A percentile compares a stretch with the other conserved stretches of the same genome.
Conservation (phyloP, 2,797 vertebrate species). For the Neopelma chrysocephalum region DNA sequence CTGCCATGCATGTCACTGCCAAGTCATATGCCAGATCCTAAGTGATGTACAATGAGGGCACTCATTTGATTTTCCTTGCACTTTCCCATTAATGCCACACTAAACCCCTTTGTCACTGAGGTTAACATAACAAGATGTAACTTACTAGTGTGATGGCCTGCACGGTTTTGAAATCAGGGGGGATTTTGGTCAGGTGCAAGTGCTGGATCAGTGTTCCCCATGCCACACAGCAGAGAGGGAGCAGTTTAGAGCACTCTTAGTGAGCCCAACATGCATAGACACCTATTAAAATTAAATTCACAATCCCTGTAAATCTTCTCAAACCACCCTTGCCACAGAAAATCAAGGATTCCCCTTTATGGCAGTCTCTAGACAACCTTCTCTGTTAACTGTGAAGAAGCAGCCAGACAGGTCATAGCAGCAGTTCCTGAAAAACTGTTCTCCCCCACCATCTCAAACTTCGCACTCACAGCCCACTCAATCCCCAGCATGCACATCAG, state of each 20-base stretch:
- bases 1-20: background rate
- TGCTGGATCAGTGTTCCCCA: background rate
- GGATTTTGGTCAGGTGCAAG: background rate
- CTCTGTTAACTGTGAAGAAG: background rate
- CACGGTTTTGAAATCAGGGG: background rate
- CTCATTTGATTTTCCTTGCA: background rate
- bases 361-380: background rate
- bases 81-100: background rate
- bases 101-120: background rate
- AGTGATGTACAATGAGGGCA: background rate
- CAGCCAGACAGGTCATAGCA: background rate
- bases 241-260: background rate
- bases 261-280: background rate
- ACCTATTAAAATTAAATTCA: background rate
- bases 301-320: background rate
- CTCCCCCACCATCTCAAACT: background rate
- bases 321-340: background rate
- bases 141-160: background rate
- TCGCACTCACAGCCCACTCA: background rate
- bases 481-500: background rate
- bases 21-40: background rate
- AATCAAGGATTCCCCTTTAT: background rate
- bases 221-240: accelerated
- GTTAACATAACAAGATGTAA: background rate
- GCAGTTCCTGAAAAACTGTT: background rate